Evolutionary conservation across 2,797 vertebrate species (phyloP), one percentile per base, ranked within the genome.

Genomic region (Myotis planiceps): DNA sequence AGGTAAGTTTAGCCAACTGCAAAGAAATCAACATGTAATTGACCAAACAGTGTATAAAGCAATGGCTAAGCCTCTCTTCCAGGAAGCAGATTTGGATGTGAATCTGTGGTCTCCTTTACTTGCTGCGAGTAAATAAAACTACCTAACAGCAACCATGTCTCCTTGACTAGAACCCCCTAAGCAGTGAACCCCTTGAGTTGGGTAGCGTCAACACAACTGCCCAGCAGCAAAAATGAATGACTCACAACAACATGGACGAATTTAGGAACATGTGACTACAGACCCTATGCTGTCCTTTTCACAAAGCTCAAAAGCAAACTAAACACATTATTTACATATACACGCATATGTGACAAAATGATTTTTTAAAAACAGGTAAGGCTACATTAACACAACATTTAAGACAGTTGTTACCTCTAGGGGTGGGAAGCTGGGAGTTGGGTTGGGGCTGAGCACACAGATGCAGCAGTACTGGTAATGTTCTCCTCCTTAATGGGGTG

Each of bases 311-410:
- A 93, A 82, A 95, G 8, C 27, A 66, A 60, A 79, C 13, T 76
- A 79, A 92, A 74, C 12, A 82, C 27, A 76, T 19, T 94, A 51
- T 74, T 68, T 78, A 85, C 18, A 76, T 53, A 90, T 32, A 47
- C 18, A 74, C 18, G n/a, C 16, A 63, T 66, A 42, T 23, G 2
- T 53, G 12, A 51, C 21, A 65, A 63, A 55, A 45, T 81, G 51
- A 63, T 72, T 68, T 37, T 96, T 72, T n/a, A 18, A 37, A 92
- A 91, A 81, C 15, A 80, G 14, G 15, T 34, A 47, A 76, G 21
- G 19, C 39, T 87, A 49, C 65, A 55, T n/a, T 90, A 84, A 75
- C 58, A 92, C 37, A 79, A 79, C 93, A 75, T 76, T 89, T 65
- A 90, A 93, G 49, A n/a, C 2, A 72, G 25, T 4, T 68, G 29